phyloP scores from a whole-genome alignment of 2,113 vertebrate genomes.

The Sylvietta virens region DNA sequence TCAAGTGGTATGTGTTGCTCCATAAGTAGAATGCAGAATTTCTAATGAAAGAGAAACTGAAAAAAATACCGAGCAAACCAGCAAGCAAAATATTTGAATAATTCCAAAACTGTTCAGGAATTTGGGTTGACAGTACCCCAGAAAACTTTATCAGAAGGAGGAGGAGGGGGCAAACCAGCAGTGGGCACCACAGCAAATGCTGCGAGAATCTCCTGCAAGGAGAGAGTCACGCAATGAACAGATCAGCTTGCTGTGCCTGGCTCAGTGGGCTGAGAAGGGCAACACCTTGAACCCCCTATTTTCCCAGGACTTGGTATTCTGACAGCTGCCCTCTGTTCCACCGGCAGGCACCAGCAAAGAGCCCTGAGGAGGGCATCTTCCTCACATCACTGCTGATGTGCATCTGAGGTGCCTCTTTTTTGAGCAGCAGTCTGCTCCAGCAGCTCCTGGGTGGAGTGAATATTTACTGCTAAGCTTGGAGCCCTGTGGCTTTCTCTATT shows the following conservation, averaged over 20 bases:
- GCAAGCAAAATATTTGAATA: background rate
- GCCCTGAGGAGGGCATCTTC: background rate
- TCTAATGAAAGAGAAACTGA: background rate
- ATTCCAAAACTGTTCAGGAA: background rate
- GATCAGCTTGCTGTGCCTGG: background rate
- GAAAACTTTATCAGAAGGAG: background rate
- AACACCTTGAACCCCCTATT: background rate
- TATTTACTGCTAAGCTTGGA: background rate
- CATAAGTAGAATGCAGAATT: background rate
- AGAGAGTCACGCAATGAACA: background rate
- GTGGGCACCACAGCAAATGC: background rate
- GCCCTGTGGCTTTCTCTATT: background rate
- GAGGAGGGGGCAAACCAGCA: fast-evolving
- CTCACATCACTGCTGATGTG: background rate
- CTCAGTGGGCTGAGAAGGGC: background rate
- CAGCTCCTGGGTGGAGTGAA: background rate
- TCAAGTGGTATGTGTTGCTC: background rate
- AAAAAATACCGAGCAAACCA: background rate
- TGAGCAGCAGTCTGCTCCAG: background rate
- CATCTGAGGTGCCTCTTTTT: background rate
- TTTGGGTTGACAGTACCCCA: background rate
- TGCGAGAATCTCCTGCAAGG: background rate
- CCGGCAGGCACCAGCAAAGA: background rate
- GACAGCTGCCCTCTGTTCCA: background rate
- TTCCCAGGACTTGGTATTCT: background rate